Evolutionary conservation across 2,888 invertebrate species (phyloP).

Genomic region (Micropterix aruncella): DNA sequence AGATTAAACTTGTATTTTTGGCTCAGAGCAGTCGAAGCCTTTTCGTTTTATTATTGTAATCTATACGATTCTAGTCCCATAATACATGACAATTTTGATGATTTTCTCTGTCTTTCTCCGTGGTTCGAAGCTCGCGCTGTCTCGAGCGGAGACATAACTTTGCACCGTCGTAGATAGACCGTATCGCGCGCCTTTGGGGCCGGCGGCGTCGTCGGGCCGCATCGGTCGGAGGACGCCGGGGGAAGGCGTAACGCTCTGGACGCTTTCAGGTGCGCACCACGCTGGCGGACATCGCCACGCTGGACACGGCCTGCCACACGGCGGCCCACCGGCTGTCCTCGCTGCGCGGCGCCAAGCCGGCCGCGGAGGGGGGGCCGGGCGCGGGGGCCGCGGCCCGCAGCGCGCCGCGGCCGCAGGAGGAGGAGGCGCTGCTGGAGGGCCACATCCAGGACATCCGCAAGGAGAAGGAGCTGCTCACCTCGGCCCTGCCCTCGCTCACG

Average conservation of each 20-base stretch:
- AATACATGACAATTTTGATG: not conserved
- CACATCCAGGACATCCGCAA: slow-evolving; percentile 72
- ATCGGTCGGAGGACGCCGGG: too few species aligned
- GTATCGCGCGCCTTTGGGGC: too few species aligned
- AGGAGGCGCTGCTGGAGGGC: slow-evolving; percentile 60
- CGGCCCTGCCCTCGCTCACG: slow-evolving; percentile 64
- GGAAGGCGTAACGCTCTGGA: not conserved
- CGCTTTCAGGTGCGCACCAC: slow-evolving; percentile 63
- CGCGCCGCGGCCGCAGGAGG: slow-evolving; percentile 43
- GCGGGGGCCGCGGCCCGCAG: slow-evolving; percentile 7
- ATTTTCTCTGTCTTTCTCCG: too few species aligned
- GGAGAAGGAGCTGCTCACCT: slow-evolving; percentile 68
- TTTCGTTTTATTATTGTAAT: too few species aligned
- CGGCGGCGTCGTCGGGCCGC: too few species aligned
- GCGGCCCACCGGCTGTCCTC: slow-evolving; percentile 67
- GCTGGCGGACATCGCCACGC: slow-evolving; percentile 77
- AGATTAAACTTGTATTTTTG: too few species aligned
- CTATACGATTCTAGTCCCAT: not conserved
- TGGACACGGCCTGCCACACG: slow-evolving; percentile 79
- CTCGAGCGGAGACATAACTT: too few species aligned
- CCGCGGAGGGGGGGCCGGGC: slow-evolving; percentile 16
- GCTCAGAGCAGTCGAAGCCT: too few species aligned
- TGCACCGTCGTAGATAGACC: too few species aligned
- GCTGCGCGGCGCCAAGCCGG: slow-evolving; percentile 57
- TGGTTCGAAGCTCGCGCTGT: too few species aligned